phyloP scores from a whole-genome alignment of 2,113 vertebrate species.

The Leptobrachium leishanense region DNA sequence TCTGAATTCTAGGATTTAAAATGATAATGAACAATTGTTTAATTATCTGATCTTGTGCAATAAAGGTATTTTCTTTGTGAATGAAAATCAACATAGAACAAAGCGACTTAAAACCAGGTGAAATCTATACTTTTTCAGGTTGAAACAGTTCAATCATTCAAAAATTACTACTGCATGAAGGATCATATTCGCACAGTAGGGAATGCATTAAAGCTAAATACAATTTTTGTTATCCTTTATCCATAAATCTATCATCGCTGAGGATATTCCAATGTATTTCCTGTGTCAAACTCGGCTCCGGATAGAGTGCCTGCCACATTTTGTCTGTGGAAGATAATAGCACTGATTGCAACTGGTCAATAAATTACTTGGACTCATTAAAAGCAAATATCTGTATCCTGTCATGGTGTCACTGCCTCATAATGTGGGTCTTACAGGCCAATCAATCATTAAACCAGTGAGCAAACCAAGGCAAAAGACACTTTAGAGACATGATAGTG shows the following conservation, averaged over 20 bases:
- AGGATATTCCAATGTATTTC: constrained; percentile 14
- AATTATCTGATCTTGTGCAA: too few relatives aligned
- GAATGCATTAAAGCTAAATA: neutral
- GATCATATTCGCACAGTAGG: neutral
- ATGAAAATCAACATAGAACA: too few relatives aligned
- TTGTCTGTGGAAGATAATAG: constrained; percentile 50
- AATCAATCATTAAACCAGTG: constrained; percentile 44
- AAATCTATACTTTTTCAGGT: neutral
- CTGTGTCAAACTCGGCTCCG: constrained; percentile 10
- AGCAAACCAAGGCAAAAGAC: constrained; percentile 25
- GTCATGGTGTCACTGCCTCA: constrained; percentile 46
- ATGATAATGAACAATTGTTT: too few relatives aligned
- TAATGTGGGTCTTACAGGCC: constrained; percentile 46
- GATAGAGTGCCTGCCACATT: constrained; percentile 21
- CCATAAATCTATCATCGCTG: neutral
- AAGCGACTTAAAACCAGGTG: too few relatives aligned
- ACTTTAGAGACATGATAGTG: constrained; percentile 40
- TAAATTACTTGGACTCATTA: constrained; percentile 55
- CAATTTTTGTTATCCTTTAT: neutral
- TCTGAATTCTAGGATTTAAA: too few relatives aligned
- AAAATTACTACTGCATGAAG: neutral
- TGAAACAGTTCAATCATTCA: neutral
- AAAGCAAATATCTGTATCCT: constrained; percentile 47
- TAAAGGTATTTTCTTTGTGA: too few relatives aligned
- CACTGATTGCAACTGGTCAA: constrained; percentile 48